phyloP scores from a whole-genome alignment of 2,113 vertebrate genomes.

The Steatornis caripensis region DNA sequence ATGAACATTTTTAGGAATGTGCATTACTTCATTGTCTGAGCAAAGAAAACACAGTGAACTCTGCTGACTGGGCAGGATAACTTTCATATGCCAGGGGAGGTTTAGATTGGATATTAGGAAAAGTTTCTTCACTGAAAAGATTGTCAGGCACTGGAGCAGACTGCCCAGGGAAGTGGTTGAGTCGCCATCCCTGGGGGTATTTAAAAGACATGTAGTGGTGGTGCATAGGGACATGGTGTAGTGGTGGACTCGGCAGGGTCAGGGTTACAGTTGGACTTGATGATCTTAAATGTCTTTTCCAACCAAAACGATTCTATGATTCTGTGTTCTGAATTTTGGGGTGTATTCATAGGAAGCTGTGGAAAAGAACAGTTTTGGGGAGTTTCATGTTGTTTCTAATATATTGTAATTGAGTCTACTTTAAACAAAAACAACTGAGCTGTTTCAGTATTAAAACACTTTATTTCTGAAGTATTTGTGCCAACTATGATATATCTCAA shows the following conservation, averaged over 20 bases:
- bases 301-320: too few relatives aligned
- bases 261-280: too few relatives aligned
- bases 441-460: background rate
- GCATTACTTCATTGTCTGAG: background rate
- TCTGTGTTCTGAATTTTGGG: background rate
- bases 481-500: background rate
- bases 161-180: too few relatives aligned
- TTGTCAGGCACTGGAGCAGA: too few relatives aligned
- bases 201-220: too few relatives aligned
- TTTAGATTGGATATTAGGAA: too few relatives aligned
- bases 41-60: background rate
- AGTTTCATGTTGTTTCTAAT: background rate
- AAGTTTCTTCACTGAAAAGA: too few relatives aligned
- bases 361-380: background rate
- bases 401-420: background rate
- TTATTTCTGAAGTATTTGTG: background rate
- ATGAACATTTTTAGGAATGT: background rate
- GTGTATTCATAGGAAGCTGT: background rate
- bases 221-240: too few relatives aligned
- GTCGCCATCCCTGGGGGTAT: too few relatives aligned
- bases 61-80: background rate
- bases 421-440: background rate
- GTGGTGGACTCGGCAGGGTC: too few relatives aligned
- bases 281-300: too few relatives aligned
- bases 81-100: too few relatives aligned